Conservation (phyloP, 2,797 vertebrate species). For the Masticophis lateralis region DNA sequence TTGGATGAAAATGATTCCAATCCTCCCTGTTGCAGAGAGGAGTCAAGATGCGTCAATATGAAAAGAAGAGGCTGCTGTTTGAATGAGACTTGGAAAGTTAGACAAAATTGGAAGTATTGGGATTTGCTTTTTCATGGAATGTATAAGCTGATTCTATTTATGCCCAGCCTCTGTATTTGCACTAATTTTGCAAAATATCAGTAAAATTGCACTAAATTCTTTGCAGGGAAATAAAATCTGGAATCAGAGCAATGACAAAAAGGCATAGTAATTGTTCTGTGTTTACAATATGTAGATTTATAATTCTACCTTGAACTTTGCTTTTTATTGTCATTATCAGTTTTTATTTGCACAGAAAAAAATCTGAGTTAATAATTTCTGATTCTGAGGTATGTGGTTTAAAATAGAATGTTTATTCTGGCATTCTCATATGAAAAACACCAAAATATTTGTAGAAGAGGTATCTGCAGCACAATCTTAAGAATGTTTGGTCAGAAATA, state of each 20-base stretch:
- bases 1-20: background rate
- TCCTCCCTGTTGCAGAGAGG: background rate
- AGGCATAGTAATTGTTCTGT: background rate
- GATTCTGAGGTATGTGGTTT: background rate
- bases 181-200: background rate
- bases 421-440: background rate
- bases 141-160: background rate
- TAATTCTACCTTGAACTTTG: background rate
- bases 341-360: background rate
- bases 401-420: background rate
- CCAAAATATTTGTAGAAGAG: background rate
- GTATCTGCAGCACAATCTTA: background rate
- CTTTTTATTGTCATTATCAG: background rate
- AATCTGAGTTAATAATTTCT: background rate
- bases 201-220: background rate
- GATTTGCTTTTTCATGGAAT: background rate
- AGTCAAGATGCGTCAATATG: background rate
- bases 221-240: background rate
- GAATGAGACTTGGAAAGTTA: background rate
- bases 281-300: background rate
- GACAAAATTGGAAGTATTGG: background rate
- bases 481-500: background rate
- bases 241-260: background rate
- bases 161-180: background rate
- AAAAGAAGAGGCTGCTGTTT: background rate